Percentiles rank a stretch among this genome's conserved stretches.
Evolutionary conservation across 2,113 vertebrate species (phyloP).

Genomic region (Heteronetta atricapilla): DNA sequence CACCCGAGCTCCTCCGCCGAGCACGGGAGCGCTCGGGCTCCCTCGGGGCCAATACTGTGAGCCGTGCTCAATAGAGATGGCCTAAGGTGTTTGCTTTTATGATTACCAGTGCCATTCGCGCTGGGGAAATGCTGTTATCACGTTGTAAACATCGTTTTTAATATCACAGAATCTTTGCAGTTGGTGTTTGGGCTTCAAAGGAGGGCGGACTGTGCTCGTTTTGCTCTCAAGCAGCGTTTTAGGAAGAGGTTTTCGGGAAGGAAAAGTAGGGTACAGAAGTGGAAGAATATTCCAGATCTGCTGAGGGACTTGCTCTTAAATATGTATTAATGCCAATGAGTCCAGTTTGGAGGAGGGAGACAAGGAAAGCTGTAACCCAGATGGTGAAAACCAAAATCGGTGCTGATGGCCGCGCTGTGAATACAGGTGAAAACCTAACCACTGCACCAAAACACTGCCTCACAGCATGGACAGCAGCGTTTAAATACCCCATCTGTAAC

Average conservation of each 20-base stretch:
- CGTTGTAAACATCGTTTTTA: slow-evolving; percentile 64
- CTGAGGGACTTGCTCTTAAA: background rate
- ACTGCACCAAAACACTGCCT: background rate
- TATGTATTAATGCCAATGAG: background rate
- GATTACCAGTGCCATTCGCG: background rate
- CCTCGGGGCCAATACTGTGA: background rate
- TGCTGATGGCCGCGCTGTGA: background rate
- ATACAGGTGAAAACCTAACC: background rate
- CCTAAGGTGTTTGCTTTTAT: slow-evolving; percentile 68
- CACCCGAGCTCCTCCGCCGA: slow-evolving; percentile 2
- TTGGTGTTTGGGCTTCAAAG: background rate
- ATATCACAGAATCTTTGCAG: background rate
- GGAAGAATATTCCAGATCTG: background rate
- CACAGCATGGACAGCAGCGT: background rate
- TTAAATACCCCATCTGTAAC: background rate
- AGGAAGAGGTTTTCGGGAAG: background rate
- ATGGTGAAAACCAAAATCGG: background rate
- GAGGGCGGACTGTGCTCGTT: rapidly evolving
- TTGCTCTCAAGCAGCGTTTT: background rate
- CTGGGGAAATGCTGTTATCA: slow-evolving; percentile 43
- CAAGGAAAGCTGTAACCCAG: background rate
- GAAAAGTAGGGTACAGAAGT: background rate
- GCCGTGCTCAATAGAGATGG: slow-evolving; percentile 17
- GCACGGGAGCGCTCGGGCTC: background rate
- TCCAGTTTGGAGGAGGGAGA: background rate